A percentile compares a stretch with the other conserved stretches of the same genome.
These are phyloP conservation scores for Mus pahari DNA, from an alignment of 2,113 vertebrate genomes.

Conservation along the genomic window DNA sequence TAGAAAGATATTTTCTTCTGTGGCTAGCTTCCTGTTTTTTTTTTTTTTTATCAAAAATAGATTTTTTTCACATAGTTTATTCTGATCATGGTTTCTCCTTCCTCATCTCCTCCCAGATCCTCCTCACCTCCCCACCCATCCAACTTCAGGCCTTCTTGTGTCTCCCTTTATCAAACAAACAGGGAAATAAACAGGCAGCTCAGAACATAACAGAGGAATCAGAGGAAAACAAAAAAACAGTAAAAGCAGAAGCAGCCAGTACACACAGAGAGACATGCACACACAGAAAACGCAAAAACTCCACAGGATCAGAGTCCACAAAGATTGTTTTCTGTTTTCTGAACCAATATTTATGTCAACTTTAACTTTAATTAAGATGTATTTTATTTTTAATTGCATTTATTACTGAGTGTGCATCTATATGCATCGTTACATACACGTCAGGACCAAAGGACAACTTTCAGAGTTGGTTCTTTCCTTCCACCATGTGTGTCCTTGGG, in stretches of 20 bases:
- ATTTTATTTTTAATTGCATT: not conserved
- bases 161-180: not conserved
- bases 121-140: not conserved
- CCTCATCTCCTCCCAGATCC: not conserved
- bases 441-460: not conserved
- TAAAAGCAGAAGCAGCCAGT: not conserved
- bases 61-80: not conserved
- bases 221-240: not conserved
- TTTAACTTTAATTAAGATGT: conserved; percentile 20
- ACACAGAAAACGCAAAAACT: not conserved
- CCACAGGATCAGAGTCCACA: not conserved
- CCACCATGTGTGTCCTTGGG: not conserved
- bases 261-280: not conserved
- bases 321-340: not conserved
- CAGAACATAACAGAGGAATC: not conserved
- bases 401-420: not conserved
- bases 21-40: not conserved
- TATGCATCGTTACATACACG: too few relatives aligned
- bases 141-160: not conserved
- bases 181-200: too few relatives aligned
- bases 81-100: not conserved
- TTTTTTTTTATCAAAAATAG: not conserved
- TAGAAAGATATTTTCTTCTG: conserved; percentile 10
- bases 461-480: not conserved
- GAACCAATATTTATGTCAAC: not conserved